Conservation (phyloP, 2,888 invertebrate genomes). For the Reticulitermes lucifugus region DNA sequence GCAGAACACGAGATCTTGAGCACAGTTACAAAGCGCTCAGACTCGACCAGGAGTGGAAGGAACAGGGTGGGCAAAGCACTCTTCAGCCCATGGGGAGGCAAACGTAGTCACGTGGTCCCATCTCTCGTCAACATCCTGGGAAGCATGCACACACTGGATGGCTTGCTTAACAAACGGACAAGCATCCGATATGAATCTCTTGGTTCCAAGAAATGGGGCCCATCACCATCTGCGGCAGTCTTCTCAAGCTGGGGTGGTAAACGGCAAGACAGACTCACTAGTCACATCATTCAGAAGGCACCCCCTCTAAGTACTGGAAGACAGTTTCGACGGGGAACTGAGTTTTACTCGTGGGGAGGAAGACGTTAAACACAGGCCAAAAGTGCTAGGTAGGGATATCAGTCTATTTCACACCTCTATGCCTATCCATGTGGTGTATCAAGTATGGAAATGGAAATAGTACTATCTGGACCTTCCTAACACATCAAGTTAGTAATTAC, state of each 20-base stretch:
- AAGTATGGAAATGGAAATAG: no score
- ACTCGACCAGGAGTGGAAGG: background rate
- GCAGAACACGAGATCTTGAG: background rate
- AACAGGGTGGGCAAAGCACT: background rate
- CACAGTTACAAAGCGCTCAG: background rate
- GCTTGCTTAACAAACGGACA: background rate
- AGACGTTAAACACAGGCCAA: background rate
- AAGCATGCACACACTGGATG: background rate
- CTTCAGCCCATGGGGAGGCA: slow-evolving; percentile 17
- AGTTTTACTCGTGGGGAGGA: slow-evolving; percentile 16
- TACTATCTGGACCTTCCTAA: no score
- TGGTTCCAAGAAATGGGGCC: slow-evolving; percentile 7
- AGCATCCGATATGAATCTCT: background rate
- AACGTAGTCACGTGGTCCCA: background rate
- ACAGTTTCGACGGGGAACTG: slow-evolving; percentile 4
- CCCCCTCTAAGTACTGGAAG: background rate
- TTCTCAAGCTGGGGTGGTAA: slow-evolving; percentile 18
- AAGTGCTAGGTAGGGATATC: no score
- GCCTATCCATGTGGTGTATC: no score
- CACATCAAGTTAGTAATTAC: no score
- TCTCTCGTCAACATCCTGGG: background rate
- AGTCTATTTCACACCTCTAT: no score
- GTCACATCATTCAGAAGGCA: background rate
- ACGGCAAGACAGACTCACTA: background rate
- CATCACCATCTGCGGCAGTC: background rate